Evolutionary conservation across 2,888 invertebrate species (phyloP), one percentile per base, ranked within the genome.

Genomic region (Drosophila falleni): DNA sequence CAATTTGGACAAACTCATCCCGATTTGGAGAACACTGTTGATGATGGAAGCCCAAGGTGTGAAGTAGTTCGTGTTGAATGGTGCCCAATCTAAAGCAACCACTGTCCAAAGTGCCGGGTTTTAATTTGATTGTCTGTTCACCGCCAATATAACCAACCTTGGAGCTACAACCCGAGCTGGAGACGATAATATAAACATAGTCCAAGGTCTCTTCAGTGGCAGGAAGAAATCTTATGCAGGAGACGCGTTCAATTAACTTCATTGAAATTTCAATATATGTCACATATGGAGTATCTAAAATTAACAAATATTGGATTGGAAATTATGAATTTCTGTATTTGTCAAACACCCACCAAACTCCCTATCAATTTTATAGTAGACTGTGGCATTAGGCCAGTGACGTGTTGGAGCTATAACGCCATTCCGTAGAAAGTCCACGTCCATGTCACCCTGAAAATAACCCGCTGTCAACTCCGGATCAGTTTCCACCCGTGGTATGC

Each of bases 391-490:
- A 0, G 94, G 93, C 96, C 96, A 96, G 5, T 94, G 93, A 0
- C 93, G 90, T 0, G 93, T 86, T 37, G 93, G 92, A 0, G 94
- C 93, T 10, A 93, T 91, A 1, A 95, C 79, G 0, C 96, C 96
- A 80, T 96, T 96, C 66, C 95, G 92, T 0, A 77, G 58, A 0
- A 63, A 19, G 0, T 95, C 95, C 68, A 96, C n/a, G 23, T 96
- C 91, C 77, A 97, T 96, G 81, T 97, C 97, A 9, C 96, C 96
- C 90, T 97, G 95, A 1, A 94, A 94, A 81, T 96, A 96, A 19
- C 94, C 95, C 0, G 96, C 96, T 79, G 95, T 92, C 87, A 97
- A 96, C 87, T 97, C 97, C 0, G 96, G 96, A 89, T 96, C 96
- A 2, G 70, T 54, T 59, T 76, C 81, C 35, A 31, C 56, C 19